phyloP scores from a whole-genome alignment of 2,888 invertebrate genomes.

The Tortricodes alternella region DNA sequence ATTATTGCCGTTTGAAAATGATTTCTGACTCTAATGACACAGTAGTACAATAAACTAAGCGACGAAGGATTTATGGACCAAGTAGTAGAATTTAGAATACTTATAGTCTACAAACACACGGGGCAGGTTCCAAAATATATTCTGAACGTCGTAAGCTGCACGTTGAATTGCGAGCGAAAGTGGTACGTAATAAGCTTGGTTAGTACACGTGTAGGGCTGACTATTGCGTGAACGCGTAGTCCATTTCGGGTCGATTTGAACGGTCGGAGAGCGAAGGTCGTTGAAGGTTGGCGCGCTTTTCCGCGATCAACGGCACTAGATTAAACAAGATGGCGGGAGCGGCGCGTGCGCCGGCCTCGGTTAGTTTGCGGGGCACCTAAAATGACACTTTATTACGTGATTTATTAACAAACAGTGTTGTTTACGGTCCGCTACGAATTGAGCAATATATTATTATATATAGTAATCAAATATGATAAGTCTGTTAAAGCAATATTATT shows the following conservation, averaged over 20 bases:
- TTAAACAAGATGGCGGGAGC: slow-evolving; percentile 80
- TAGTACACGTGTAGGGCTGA: slow-evolving; percentile 38
- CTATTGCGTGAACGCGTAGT: slow-evolving; percentile 32
- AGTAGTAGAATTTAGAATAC: slow-evolving; percentile 66
- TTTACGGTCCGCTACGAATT: slow-evolving; percentile 7
- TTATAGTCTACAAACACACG: slow-evolving; percentile 62
- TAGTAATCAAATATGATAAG: too few species aligned
- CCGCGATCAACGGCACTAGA: slow-evolving; percentile 82
- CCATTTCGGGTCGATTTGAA: slow-evolving; percentile 52
- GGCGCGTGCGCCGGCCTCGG: slow-evolving; percentile 77
- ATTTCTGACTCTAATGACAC: slow-evolving; percentile 49
- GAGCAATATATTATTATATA: too few species aligned
- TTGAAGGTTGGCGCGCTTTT: slow-evolving; percentile 82
- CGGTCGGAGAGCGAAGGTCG: slow-evolving; percentile 82
- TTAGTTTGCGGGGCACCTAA: slow-evolving; percentile 60
- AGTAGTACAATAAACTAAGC: slow-evolving; percentile 65
- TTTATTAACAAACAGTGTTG: slow-evolving; percentile 38
- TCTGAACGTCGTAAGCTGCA: slow-evolving; percentile 39
- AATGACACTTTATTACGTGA: slow-evolving; percentile 50
- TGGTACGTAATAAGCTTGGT: slow-evolving; percentile 33
- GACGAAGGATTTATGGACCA: slow-evolving; percentile 67
- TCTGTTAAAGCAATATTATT: too few species aligned
- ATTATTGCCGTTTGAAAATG: slow-evolving; percentile 25
- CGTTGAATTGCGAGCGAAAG: slow-evolving; percentile 36
- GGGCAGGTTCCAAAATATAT: slow-evolving; percentile 48